Percentiles rank a stretch among this genome's conserved stretches.
These are phyloP conservation scores for Falco novaeseelandiae DNA, from an alignment of 2,797 vertebrate species.

Conservation along the genomic window DNA sequence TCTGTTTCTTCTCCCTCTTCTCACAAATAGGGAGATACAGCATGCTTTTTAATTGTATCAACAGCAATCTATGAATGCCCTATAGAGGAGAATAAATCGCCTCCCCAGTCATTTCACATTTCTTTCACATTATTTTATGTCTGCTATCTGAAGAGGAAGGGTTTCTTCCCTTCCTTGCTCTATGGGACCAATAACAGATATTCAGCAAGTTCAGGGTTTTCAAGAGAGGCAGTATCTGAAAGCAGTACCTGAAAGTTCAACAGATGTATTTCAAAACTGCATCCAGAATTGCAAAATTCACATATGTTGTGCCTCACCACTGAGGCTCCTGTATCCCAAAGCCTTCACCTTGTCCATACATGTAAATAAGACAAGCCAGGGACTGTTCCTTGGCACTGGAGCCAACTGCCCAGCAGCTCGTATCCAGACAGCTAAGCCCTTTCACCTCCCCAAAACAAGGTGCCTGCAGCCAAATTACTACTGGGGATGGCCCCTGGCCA, in stretches of 20 bases:
- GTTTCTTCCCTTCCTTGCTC: background rate
- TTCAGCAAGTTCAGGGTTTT: background rate
- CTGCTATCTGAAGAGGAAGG: background rate
- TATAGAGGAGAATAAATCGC: background rate
- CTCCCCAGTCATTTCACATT: background rate
- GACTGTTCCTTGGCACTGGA: background rate
- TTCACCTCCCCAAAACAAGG: slow-evolving; percentile 34
- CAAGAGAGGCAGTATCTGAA: background rate
- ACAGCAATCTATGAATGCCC: background rate
- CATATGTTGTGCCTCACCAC: background rate
- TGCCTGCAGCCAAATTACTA: slow-evolving; percentile 18
- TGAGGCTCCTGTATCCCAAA: background rate
- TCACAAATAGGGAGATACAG: background rate
- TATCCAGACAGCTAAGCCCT: slow-evolving; percentile 37
- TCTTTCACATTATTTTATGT: background rate
- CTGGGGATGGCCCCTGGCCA: slow-evolving; percentile 17
- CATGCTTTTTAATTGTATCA: background rate
- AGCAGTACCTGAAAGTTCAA: background rate
- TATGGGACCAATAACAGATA: background rate
- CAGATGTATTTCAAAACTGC: background rate
- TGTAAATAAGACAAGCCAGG: slow-evolving; percentile 3
- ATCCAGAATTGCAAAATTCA: background rate
- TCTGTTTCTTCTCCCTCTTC: background rate
- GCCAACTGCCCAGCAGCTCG: background rate
- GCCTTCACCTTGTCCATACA: slow-evolving; percentile 9